A percentile compares a stretch with the other conserved stretches of the same genome.
These are phyloP conservation scores for Ophion obscuratus DNA, from an alignment of 2,888 invertebrate genomes.

Conservation along the genomic window DNA sequence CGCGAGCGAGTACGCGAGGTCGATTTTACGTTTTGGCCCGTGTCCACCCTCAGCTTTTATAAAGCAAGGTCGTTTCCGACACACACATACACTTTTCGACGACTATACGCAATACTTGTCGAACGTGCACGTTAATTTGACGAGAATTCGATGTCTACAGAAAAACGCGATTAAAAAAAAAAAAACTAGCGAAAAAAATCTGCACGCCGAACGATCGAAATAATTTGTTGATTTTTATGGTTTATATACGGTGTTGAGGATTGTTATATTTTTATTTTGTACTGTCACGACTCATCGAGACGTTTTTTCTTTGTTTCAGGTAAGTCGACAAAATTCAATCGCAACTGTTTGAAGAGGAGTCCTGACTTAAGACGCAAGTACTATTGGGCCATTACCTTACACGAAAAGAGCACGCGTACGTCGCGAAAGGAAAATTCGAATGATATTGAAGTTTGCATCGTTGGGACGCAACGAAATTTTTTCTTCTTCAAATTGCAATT, in stretches of 20 bases:
- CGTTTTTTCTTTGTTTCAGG: constrained; percentile 46
- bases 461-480: too few relatives aligned
- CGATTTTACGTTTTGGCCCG: constrained; percentile 61
- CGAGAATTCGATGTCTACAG: too few relatives aligned
- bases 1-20: constrained; percentile 23
- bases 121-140: too few relatives aligned
- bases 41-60: constrained; percentile 27
- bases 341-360: not conserved
- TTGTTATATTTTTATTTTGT: not conserved
- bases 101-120: too few relatives aligned
- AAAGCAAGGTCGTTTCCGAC: constrained; percentile 58
- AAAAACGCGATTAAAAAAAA: not conserved
- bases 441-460: too few relatives aligned
- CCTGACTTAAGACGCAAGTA: not conserved
- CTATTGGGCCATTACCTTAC: not conserved
- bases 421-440: too few relatives aligned
- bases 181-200: not conserved
- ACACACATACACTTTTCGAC: constrained; percentile 20
- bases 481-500: too few relatives aligned
- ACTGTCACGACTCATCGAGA: not conserved
- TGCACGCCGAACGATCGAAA: too few relatives aligned
- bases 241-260: not conserved
- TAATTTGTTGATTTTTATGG: not conserved
- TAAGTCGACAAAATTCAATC: constrained; percentile 25
- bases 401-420: too few relatives aligned